These are phyloP conservation scores for Vimba vimba DNA, from an alignment of 2,113 vertebrate species.

Conservation along the genomic window DNA sequence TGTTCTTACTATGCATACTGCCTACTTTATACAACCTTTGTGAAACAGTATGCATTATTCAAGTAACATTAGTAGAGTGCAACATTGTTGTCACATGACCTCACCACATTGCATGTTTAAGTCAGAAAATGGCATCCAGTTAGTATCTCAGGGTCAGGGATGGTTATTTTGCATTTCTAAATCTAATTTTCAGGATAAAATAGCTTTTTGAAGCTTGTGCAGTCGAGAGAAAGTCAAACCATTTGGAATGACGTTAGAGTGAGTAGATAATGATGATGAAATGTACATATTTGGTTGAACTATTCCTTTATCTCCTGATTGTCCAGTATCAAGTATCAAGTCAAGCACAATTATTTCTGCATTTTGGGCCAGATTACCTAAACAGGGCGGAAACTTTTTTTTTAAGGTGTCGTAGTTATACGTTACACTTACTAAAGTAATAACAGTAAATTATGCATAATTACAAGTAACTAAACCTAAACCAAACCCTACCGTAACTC, in stretches of 20 bases:
- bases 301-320: background rate
- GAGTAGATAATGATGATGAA: background rate
- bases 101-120: background rate
- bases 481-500: too few species aligned
- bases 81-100: background rate
- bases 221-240: background rate
- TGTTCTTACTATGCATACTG: background rate
- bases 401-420: too few species aligned
- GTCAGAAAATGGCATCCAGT: background rate
- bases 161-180: background rate
- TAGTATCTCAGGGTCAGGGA: background rate
- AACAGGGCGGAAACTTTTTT: too few species aligned
- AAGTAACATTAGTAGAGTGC: background rate
- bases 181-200: background rate
- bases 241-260: background rate
- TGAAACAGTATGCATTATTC: background rate
- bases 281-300: background rate
- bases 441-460: too few species aligned
- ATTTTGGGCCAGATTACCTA: too few species aligned
- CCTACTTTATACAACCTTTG: background rate
- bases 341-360: too few species aligned
- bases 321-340: background rate
- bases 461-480: too few species aligned
- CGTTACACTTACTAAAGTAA: too few species aligned
- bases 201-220: background rate